Conservation (phyloP, 2,888 invertebrate species). For the Stegana nigrithorax region DNA sequence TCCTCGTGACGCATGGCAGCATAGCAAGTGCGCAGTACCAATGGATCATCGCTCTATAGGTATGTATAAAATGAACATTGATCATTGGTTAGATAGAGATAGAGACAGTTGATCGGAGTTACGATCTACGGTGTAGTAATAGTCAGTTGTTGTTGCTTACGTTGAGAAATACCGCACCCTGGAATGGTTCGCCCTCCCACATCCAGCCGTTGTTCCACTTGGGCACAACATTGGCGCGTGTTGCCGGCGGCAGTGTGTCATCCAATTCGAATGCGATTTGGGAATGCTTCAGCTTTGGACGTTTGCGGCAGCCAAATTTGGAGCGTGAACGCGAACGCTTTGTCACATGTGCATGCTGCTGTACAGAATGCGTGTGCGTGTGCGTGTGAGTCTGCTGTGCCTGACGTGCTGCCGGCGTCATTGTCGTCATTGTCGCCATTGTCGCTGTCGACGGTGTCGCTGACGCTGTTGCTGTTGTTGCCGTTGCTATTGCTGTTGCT, state of each 20-base stretch:
- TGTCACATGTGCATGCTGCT: slow-evolving; percentile 42
- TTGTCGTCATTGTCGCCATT: slow-evolving; percentile 18
- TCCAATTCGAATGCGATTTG: slow-evolving; percentile 66
- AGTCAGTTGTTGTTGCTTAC: slow-evolving; percentile 74
- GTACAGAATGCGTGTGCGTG: too few species aligned
- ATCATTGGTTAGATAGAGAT: too few species aligned
- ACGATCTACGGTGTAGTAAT: too few species aligned
- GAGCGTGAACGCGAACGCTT: slow-evolving; percentile 66
- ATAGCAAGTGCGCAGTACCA: slow-evolving; percentile 85
- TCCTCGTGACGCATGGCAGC: slow-evolving; percentile 89
- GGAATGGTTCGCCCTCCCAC: slow-evolving; percentile 87
- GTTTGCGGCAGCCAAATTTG: slow-evolving; percentile 66
- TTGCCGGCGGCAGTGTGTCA: slow-evolving; percentile 68
- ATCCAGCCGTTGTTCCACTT: slow-evolving; percentile 94
- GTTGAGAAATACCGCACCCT: slow-evolving; percentile 87
- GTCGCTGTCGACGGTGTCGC: slow-evolving; percentile 37
- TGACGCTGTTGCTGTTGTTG: too few species aligned
- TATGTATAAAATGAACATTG: slow-evolving; percentile 23
- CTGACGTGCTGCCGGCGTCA: slow-evolving; percentile 37
- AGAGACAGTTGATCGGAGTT: too few species aligned
- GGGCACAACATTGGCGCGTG: slow-evolving; percentile 70
- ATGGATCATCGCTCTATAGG: slow-evolving; percentile 78
- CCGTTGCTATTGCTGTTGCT: too few species aligned
- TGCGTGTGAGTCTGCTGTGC: too few species aligned
- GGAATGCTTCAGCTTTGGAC: slow-evolving; percentile 61